A percentile compares a stretch with the other conserved stretches of the same genome.
phyloP scores from a whole-genome alignment of 2,797 vertebrate genomes.

The Limosa lapponica region DNA sequence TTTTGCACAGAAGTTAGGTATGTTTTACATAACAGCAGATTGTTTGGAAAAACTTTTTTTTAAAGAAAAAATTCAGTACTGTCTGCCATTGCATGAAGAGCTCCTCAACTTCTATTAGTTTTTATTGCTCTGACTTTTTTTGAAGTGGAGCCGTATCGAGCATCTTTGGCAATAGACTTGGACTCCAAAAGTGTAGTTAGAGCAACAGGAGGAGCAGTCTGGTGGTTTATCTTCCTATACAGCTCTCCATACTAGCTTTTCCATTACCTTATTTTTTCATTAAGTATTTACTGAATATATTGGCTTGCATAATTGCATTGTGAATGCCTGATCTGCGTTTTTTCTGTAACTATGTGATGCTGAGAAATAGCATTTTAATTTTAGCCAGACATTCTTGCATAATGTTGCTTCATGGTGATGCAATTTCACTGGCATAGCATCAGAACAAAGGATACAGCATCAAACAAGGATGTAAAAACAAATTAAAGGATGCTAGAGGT shows the following conservation, averaged over 20 bases:
- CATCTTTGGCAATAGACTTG: background rate
- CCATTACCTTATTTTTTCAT: constrained; percentile 19
- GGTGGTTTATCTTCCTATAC: background rate
- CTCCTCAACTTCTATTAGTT: background rate
- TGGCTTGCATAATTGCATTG: constrained; percentile 15
- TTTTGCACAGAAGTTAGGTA: background rate
- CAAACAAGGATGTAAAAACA: constrained; percentile 45
- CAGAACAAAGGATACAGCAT: constrained; percentile 53
- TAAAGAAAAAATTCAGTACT: background rate
- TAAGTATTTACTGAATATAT: background rate
- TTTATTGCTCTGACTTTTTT: background rate
- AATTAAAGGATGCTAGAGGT: constrained; percentile 64
- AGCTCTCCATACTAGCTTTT: background rate
- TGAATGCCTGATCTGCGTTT: constrained; percentile 28
- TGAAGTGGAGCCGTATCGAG: background rate
- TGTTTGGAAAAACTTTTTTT: background rate
- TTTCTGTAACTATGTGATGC: constrained; percentile 46
- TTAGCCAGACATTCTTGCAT: constrained; percentile 56
- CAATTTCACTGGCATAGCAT: constrained; percentile 57
- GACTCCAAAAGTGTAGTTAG: background rate
- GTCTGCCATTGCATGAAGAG: background rate
- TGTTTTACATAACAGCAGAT: background rate
- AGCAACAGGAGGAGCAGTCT: background rate
- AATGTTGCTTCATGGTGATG: constrained; percentile 34
- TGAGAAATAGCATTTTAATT: constrained; percentile 65